Percentiles rank a stretch among this genome's conserved stretches.
Conservation (phyloP, 2,797 vertebrate species). For the Danio albolineatus region DNA sequence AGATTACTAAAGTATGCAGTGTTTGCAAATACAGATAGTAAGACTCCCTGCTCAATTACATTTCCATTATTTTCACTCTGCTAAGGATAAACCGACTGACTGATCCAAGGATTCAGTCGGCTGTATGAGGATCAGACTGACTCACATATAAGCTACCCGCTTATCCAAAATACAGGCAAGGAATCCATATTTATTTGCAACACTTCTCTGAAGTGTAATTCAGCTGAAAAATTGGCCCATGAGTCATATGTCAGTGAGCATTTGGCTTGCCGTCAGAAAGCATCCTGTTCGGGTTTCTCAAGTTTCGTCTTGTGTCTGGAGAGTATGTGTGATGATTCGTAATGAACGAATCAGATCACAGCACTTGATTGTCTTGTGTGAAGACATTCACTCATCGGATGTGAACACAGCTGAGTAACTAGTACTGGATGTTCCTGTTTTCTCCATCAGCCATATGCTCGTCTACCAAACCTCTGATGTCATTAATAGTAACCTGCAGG, state of each 20-base stretch:
- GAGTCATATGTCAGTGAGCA: conserved; percentile 60
- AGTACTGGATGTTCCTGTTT: conserved; percentile 46
- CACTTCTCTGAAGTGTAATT: conserved; percentile 54
- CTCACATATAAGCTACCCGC: conserved; percentile 39
- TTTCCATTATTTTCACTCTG: conserved; percentile 16
- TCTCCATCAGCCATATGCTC: conserved; percentile 38
- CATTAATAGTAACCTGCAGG: conserved; percentile 19
- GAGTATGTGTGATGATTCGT: conserved; percentile 36
- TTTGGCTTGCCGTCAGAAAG: conserved; percentile 38
- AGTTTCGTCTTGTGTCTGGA: conserved; percentile 28
- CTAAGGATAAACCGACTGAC: conserved; percentile 21
- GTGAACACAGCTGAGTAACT: conserved; percentile 46
- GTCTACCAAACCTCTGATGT: background rate
- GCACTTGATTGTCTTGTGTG: conserved; percentile 39
- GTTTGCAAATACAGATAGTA: conserved; percentile 15
- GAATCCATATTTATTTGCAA: conserved; percentile 55
- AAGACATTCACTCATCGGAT: conserved; percentile 46
- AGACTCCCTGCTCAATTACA: conserved; percentile 19
- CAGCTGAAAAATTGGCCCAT: conserved; percentile 55
- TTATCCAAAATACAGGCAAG: conserved; percentile 44
- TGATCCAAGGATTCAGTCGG: conserved; percentile 22
- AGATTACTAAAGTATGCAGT: background rate
- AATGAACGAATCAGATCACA: conserved; percentile 33
- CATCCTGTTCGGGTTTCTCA: conserved; percentile 26
- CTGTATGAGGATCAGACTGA: conserved; percentile 42